Evolutionary conservation across 2,888 invertebrate genomes (phyloP), one percentile per base, ranked within the genome.

Genomic region (Ametastegia equiseti): DNA sequence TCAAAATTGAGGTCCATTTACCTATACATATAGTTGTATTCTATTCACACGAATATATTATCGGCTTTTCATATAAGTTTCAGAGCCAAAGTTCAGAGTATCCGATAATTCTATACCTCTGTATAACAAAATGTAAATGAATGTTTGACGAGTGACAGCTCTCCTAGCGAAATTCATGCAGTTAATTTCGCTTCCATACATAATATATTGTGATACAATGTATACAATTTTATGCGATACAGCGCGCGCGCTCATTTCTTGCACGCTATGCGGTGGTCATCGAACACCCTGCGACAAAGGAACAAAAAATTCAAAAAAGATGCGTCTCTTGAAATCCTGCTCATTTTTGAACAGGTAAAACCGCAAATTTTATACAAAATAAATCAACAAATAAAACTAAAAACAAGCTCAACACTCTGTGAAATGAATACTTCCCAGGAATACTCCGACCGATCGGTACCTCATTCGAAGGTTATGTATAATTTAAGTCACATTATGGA

Each of bases 121-220:
- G 30, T 69, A 30, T 54, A 19, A 54, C 19, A n/a, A 67, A 7
- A n/a, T n/a, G n/a, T n/a, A n/a, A n/a, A n/a, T n/a, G n/a, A 19
- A 67, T 7, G 57, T 23, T 23, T 23, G 69, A 67, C 73, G 50
- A 19, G 36, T 23, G 75, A 75, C 54, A 36, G 19, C 19, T 54
- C 6, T 9, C 36, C 54, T 11, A 7, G 36, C 15, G 19, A 54
- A 75, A 75, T 75, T 75, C 36, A 15, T 54, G 2, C 75, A 50
- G 33, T 36, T 50, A 54, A 75, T 75, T 23, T 75, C 19, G 15
- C 36, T 36, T 19, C 45, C 75, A 54, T 54, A 47, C 13, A 69
- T 39, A n/a, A n/a, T n/a, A 1, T 67, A 39, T 11, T 23, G 30
- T 36, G n/a, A 36, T 67, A 67, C 54, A 54, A 23, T 71, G 71